phyloP scores from a whole-genome alignment of 2,797 vertebrate species.

The Sebastes steindachneri region DNA sequence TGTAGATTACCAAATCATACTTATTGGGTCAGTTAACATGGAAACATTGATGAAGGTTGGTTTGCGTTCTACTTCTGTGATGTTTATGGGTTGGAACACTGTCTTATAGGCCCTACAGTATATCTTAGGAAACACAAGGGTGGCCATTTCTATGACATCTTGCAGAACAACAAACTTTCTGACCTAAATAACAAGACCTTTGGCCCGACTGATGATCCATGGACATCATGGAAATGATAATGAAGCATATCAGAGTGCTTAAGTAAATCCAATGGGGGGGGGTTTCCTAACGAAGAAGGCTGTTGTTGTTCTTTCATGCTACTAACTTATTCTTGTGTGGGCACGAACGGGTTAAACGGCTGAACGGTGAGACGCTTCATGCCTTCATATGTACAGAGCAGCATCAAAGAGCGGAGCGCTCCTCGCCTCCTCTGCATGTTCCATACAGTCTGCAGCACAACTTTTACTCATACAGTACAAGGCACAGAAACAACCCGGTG shows the following conservation, averaged over 20 bases:
- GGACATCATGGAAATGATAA: conserved; percentile 51
- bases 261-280: conserved; percentile 6
- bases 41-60: neutral
- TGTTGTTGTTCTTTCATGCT: conserved; percentile 24
- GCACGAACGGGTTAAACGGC: conserved; percentile 79
- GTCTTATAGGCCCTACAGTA: neutral
- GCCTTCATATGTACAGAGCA: conserved; percentile 29
- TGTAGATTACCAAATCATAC: neutral
- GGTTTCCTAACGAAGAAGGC: conserved; percentile 54
- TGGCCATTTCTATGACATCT: conserved; percentile 11
- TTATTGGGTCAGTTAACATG: neutral
- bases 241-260: neutral
- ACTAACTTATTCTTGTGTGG: conserved; percentile 73
- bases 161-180: conserved; percentile 34
- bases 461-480: conserved; percentile 60
- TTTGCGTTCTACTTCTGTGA: neutral
- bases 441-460: conserved; percentile 64
- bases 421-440: conserved; percentile 84
- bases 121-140: conserved; percentile 15
- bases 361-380: conserved; percentile 30
- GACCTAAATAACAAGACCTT: conserved; percentile 21
- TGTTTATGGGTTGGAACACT: neutral
- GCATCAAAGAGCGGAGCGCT: conserved; percentile 63
- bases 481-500: conserved; percentile 46
- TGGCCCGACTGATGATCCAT: conserved; percentile 13